These are phyloP conservation scores for Geopemphigus sp. DNA, from an alignment of 1,140 invertebrate species.

Conservation along the genomic window DNA sequence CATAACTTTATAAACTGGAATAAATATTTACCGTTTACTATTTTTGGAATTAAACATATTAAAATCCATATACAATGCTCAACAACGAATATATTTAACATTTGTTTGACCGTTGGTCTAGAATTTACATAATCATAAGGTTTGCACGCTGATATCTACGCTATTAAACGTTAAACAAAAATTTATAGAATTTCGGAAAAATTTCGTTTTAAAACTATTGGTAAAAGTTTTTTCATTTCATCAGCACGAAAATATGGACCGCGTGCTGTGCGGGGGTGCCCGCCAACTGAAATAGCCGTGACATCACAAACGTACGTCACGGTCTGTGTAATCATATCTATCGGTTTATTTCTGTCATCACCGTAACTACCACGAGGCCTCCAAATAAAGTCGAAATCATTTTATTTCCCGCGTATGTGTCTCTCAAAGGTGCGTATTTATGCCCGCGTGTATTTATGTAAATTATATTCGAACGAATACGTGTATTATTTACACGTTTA, in stretches of 20 bases:
- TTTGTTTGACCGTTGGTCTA: too few relatives aligned
- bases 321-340: slow-evolving; percentile 45
- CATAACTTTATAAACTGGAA: too few relatives aligned
- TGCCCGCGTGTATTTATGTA: too few relatives aligned
- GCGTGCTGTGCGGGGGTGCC: slow-evolving; percentile 32
- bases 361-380: slow-evolving; percentile 18
- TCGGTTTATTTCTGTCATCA: slow-evolving; percentile 48
- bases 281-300: slow-evolving; percentile 42
- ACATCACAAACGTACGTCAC: slow-evolving; percentile 47
- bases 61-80: too few relatives aligned
- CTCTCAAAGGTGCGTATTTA: background rate
- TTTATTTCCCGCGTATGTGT: slow-evolving; percentile 1
- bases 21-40: too few relatives aligned
- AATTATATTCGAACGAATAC: too few relatives aligned
- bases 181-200: background rate
- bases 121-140: too few relatives aligned
- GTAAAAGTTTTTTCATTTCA: background rate
- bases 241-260: background rate
- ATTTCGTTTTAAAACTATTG: slow-evolving; percentile 2
- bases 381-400: background rate
- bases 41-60: too few relatives aligned
- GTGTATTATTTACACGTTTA: too few relatives aligned
- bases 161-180: too few relatives aligned
- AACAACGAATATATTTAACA: too few relatives aligned
- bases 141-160: too few relatives aligned